phyloP scores from a whole-genome alignment of 2,888 invertebrate genomes.

The Agrochola circellaris region DNA sequence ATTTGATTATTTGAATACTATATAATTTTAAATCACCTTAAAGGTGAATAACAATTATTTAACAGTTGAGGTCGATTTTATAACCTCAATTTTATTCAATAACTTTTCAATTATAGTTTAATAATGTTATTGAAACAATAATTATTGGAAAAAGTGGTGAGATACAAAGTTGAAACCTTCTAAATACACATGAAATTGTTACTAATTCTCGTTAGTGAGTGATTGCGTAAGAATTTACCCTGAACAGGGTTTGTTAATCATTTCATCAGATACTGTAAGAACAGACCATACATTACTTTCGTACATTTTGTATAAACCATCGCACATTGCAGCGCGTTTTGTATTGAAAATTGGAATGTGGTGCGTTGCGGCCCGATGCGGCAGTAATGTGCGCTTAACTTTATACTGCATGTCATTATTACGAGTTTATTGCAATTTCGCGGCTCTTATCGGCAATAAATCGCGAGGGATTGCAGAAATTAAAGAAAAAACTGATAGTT shows the following conservation, averaged over 20 bases:
- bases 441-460: slow-evolving; percentile 43
- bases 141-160: not conserved
- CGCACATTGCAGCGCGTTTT: not conserved
- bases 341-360: not conserved
- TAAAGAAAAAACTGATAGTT: slow-evolving; percentile 13
- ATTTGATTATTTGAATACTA: not conserved
- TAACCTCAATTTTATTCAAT: not conserved
- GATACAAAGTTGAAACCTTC: not conserved
- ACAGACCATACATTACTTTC: not conserved
- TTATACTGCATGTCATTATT: slow-evolving; percentile 15
- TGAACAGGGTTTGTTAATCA: not conserved
- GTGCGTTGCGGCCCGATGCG: not conserved
- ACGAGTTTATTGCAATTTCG: slow-evolving; percentile 48
- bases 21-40: not conserved
- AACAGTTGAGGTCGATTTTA: not conserved
- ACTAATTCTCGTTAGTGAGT: not conserved
- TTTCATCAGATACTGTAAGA: too few relatives aligned
- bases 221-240: not conserved
- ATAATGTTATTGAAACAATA: not conserved
- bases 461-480: slow-evolving; percentile 28
- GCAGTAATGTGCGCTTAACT: not conserved
- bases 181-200: not conserved
- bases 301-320: not conserved
- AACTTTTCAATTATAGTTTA: not conserved
- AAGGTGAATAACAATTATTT: not conserved